These are phyloP conservation scores for Plecotus auritus DNA, from an alignment of 2,113 vertebrate species.

Conservation along the genomic window DNA sequence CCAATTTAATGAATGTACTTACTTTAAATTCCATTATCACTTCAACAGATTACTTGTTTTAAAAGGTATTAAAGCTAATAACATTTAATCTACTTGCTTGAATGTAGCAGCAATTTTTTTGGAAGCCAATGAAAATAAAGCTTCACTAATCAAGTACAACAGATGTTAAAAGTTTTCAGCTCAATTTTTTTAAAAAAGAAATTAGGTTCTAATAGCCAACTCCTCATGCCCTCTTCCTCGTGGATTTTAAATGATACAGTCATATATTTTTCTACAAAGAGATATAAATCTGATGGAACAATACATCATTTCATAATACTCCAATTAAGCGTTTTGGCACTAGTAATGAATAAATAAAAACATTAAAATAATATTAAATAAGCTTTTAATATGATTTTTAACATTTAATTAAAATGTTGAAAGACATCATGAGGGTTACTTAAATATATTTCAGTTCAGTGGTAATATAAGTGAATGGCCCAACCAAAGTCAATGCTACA, in stretches of 20 bases:
- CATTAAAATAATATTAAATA: not conserved
- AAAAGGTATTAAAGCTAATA: conserved; percentile 80
- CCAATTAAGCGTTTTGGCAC: not conserved
- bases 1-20: conserved; percentile 74
- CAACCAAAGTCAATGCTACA: not conserved
- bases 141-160: conserved; percentile 67
- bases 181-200: conserved; percentile 60
- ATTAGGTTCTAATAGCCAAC: conserved; percentile 44
- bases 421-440: not conserved
- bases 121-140: conserved; percentile 71
- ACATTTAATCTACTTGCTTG: conserved; percentile 77
- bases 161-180: conserved; percentile 72
- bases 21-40: conserved; percentile 79
- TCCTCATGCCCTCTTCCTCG: not conserved
- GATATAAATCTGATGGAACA: conserved; percentile 41
- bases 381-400: too few relatives aligned
- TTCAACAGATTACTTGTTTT: conserved; percentile 79
- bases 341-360: conserved; percentile 13
- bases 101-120: conserved; percentile 61
- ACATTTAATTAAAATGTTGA: not conserved
- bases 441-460: not conserved
- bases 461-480: not conserved
- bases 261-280: conserved; percentile 39
- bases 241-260: conserved; percentile 50
- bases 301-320: not conserved